phyloP scores from a whole-genome alignment of 2,113 vertebrate species.

The Elaphurus davidianus region DNA sequence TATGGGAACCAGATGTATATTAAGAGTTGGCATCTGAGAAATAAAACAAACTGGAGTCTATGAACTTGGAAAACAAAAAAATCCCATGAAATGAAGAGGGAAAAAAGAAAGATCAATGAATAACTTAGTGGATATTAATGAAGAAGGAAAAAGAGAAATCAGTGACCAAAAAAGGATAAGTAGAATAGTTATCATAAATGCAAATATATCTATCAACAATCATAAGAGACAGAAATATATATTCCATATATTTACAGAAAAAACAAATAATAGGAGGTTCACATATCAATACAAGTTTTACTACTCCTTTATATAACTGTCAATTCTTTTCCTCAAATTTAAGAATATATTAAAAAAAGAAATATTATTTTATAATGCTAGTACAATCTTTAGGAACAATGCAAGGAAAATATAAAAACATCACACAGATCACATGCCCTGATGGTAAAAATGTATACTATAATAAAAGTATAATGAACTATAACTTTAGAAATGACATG shows the following conservation, averaged over 20 bases:
- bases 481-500: not conserved
- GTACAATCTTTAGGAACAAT: not conserved
- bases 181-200: not conserved
- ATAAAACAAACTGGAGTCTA: not conserved
- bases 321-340: not conserved
- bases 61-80: not conserved
- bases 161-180: not conserved
- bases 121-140: not conserved
- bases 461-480: not conserved
- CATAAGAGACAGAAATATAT: not conserved
- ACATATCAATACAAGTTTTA: not conserved
- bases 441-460: not conserved
- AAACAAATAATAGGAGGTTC: not conserved
- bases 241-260: not conserved
- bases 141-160: not conserved
- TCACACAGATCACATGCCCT: not conserved
- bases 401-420: not conserved
- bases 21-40: not conserved
- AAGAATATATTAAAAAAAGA: not conserved
- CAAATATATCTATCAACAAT: not conserved
- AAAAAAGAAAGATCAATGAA: not conserved
- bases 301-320: not conserved
- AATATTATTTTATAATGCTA: not conserved
- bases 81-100: not conserved
- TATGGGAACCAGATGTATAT: not conserved